Conservation (phyloP, 2,797 vertebrate genomes). For the Nannoperca australis region DNA sequence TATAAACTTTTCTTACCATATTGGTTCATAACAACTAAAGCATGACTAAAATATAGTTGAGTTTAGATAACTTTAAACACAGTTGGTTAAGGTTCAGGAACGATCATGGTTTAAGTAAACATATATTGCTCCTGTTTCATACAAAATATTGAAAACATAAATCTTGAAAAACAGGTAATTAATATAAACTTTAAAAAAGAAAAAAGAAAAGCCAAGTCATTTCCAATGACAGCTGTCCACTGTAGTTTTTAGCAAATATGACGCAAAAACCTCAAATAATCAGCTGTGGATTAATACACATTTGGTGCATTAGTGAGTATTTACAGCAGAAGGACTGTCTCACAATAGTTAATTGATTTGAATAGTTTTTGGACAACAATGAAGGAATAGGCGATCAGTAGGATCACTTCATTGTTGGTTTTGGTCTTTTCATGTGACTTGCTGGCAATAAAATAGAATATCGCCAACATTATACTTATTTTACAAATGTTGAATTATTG, state of each 20-base stretch:
- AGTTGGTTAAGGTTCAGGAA: neutral
- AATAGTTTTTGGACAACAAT: conserved; percentile 1
- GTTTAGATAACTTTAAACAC: neutral
- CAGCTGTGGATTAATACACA: conserved; percentile 8
- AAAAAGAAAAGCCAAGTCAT: neutral
- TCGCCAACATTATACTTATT: neutral
- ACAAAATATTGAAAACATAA: neutral
- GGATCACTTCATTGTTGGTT: neutral
- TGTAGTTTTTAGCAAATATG: neutral
- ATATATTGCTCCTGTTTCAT: no score
- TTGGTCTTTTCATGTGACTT: neutral
- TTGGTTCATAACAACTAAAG: neutral
- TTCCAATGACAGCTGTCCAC: neutral
- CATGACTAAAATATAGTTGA: neutral
- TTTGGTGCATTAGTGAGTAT: neutral
- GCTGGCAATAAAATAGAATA: neutral
- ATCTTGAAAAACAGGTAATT: conserved; percentile 2
- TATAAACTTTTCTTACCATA: neutral
- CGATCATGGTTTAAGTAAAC: no score
- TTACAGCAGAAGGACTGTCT: neutral
- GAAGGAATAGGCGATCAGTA: neutral
- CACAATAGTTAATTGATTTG: neutral
- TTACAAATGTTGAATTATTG: neutral
- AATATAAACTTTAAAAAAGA: neutral
- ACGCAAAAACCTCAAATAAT: no score